A percentile compares a stretch with the other conserved stretches of the same genome.
phyloP scores from a whole-genome alignment of 2,113 vertebrate genomes.

The Tachysurus vachellii region DNA sequence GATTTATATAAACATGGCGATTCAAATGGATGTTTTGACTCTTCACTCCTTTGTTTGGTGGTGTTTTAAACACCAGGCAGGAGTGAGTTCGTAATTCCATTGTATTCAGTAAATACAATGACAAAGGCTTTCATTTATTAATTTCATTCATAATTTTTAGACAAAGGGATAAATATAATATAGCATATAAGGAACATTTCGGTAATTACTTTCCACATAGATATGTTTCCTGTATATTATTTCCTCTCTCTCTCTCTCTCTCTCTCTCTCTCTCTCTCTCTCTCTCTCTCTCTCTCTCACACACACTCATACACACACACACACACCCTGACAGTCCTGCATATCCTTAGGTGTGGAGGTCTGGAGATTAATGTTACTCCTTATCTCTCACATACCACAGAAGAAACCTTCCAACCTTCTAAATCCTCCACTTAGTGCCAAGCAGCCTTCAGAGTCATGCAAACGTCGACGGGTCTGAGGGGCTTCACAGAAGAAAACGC shows the following conservation, averaged over 20 bases:
- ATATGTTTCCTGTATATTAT: too few species aligned
- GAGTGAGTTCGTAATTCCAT: too few species aligned
- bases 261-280: neutral
- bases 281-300: neutral
- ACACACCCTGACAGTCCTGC: neutral
- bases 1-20: too few species aligned
- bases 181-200: too few species aligned
- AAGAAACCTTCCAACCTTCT: neutral
- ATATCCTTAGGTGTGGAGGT: neutral
- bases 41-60: too few species aligned
- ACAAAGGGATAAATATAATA: too few species aligned
- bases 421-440: neutral
- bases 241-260: neutral
- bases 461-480: neutral
- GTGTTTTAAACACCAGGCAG: too few species aligned
- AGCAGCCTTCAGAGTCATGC: neutral
- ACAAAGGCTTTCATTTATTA: too few species aligned
- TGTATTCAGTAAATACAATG: too few species aligned
- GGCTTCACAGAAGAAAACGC: neutral
- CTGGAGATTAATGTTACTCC: neutral
- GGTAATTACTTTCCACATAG: too few species aligned
- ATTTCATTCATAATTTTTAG: too few species aligned
- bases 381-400: conserved; percentile 24
- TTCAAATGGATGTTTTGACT: too few species aligned
- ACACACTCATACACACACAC: conserved; percentile 2